Percentiles rank a stretch among this genome's conserved stretches.
These are phyloP conservation scores for Zoanthus gigantus DNA, from an alignment of 92 coral and sea anemone genomes.

Conservation along the genomic window DNA sequence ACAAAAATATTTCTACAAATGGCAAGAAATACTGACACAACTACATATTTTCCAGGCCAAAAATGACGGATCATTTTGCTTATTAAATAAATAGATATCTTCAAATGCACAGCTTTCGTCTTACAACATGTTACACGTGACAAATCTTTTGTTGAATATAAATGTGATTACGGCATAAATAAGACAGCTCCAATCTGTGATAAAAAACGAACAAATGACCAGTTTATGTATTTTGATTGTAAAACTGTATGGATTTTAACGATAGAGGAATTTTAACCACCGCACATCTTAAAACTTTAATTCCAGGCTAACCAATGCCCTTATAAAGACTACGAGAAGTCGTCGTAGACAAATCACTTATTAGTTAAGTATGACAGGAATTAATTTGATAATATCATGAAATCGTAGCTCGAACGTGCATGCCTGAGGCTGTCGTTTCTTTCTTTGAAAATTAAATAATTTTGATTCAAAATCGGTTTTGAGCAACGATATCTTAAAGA, in stretches of 20 bases:
- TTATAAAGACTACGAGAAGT: constrained; percentile 16
- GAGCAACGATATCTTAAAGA: not conserved
- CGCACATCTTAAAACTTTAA: constrained; percentile 17
- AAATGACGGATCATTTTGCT: not conserved
- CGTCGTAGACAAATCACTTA: constrained; percentile 25
- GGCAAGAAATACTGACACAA: not conserved
- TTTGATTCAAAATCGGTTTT: constrained; percentile 29
- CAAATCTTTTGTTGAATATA: constrained; percentile 36
- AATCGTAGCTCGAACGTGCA: constrained; percentile 21
- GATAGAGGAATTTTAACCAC: not conserved
- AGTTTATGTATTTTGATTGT: not conserved
- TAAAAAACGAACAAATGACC: not conserved
- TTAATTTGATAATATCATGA: constrained; percentile 48
- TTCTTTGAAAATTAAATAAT: not conserved
- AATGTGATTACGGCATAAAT: not conserved
- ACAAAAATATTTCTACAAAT: constrained; percentile 23
- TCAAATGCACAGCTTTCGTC: not conserved
- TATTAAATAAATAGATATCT: not conserved
- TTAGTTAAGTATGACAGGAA: constrained; percentile 42
- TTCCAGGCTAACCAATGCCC: constrained; percentile 35
- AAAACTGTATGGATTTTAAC: not conserved
- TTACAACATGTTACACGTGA: not conserved
- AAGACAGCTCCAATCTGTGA: constrained; percentile 19
- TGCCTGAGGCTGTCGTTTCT: constrained; percentile 48
- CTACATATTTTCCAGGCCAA: not conserved